A percentile compares a stretch with the other conserved stretches of the same genome.
phyloP scores from a whole-genome alignment of 2,113 vertebrate genomes.

The Thomomys bottae region DNA sequence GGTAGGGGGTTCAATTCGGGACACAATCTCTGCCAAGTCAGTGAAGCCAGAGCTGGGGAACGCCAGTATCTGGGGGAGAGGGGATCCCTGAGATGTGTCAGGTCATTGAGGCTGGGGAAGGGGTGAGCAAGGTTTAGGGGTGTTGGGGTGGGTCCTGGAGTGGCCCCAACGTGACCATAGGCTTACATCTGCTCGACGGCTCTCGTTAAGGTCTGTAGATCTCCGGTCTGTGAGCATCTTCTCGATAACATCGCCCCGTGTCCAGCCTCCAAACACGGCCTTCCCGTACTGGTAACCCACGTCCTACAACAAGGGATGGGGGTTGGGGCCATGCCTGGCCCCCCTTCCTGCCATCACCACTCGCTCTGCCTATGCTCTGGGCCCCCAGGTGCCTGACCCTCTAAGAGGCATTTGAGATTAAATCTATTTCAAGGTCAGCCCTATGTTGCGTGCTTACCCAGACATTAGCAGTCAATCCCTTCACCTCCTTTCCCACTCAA shows the following conservation, averaged over 20 bases:
- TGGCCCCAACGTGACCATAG: fast-evolving
- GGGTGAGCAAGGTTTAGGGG: too few relatives aligned
- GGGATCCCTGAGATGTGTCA: neutral
- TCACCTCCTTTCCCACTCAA: neutral
- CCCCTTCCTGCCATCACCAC: too few relatives aligned
- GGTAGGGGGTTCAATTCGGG: constrained; percentile 93
- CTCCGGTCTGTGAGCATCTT: constrained; percentile 95
- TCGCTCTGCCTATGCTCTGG: too few relatives aligned
- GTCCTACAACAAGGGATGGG: constrained; percentile 83
- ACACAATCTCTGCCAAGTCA: constrained; percentile 96
- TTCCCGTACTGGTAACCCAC: constrained; percentile 95
- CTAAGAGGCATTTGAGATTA: neutral
- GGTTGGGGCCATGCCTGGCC: neutral
- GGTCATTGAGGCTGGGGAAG: neutral
- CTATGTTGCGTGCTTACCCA: neutral
- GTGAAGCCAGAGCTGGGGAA: constrained; percentile 94
- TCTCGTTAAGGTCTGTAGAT: constrained; percentile 92
- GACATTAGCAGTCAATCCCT: neutral
- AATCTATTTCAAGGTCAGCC: neutral
- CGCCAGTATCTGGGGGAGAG: constrained; percentile 76
- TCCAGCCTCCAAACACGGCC: constrained; percentile 93
- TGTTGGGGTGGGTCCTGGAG: neutral
- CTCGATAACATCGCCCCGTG: constrained; percentile 91
- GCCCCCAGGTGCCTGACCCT: neutral
- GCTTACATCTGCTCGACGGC: constrained; percentile 93